Percentiles rank a stretch among this genome's conserved stretches.
phyloP scores from a whole-genome alignment of 2,888 invertebrate genomes.

The Hoplodrina ambigua region DNA sequence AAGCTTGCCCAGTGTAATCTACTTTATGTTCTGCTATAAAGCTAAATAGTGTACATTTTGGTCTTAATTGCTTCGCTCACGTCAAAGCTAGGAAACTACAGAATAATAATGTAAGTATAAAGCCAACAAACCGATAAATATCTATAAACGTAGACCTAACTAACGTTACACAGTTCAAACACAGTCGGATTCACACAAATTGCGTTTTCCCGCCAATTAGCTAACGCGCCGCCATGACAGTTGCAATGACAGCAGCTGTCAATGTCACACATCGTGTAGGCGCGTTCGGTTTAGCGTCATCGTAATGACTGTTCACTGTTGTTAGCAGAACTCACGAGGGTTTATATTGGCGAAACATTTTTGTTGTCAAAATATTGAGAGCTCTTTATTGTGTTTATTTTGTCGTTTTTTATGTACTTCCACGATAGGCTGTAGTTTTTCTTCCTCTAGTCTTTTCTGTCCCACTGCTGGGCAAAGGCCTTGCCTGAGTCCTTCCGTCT shows the following conservation, averaged over 20 bases:
- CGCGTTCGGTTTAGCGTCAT: constrained; percentile 32
- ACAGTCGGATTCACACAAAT: constrained; percentile 51
- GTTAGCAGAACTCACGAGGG: not conserved
- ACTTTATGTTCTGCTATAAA: constrained; percentile 22
- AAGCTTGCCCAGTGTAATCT: constrained; percentile 34
- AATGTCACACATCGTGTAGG: constrained; percentile 47
- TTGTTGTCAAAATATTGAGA: constrained; percentile 1
- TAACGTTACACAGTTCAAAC: constrained; percentile 19
- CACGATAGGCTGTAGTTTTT: not conserved
- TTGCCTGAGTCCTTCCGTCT: too few relatives aligned
- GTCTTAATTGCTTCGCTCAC: constrained; percentile 40
- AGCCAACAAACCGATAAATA: not conserved
- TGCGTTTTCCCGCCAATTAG: constrained; percentile 61
- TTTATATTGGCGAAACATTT: not conserved
- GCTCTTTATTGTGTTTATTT: not conserved
- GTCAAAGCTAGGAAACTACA: constrained; percentile 12
- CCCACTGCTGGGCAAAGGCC: too few relatives aligned
- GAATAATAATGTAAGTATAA: not conserved
- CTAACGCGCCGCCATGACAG: constrained; percentile 56
- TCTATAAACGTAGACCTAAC: too few relatives aligned
- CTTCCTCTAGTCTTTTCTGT: not conserved
- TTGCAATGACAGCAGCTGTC: constrained; percentile 66
- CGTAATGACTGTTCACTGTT: constrained; percentile 34
- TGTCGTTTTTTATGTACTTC: not conserved
- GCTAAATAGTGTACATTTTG: constrained; percentile 18